Base-by-base conservation (phyloP, 2,113 vertebrate species). In the Dendrocopos noguchii region DNA sequence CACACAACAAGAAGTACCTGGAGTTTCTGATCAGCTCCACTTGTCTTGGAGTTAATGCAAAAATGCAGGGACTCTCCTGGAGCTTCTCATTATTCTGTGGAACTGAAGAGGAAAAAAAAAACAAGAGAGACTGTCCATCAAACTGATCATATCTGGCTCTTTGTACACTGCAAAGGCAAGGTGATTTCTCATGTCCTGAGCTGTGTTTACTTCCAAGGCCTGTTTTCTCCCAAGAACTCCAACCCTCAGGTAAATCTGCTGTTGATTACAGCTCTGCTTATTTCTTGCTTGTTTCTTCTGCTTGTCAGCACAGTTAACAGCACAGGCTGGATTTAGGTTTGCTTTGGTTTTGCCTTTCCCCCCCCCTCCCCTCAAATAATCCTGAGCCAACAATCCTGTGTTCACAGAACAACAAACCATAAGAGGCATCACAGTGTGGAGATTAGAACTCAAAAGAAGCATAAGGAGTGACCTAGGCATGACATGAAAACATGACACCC, bases 71-170 rank as follows among this genome's bases (percentile, higher is more conserved):
- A 92, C 99, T 99, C 92, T 99, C 99, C 96, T 99, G 99, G 52
- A 99, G 98, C 97, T 99, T 99, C 96, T 99, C 99, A 4, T 97
- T 99, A 84, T 98, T 99, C 97, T 99, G 99, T 76, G 99, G 98
- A 94, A 99, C 99, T 99, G 96, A 63, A 95, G 42, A 72, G 74
- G 25, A 16, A 80, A 86, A n/a, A 53, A 20, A 29, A 65, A 47
- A 21, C 16, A 66, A 29, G 29, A 21, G 17, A 87, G 17, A 50
- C 8, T 4, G 55, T 67, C 21, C 68, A 88, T 86, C 70, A 87
- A 39, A n/a, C 5, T 9, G 55, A 6, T 25, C 42, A 12, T 4
- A 42, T 21, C 14, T 13, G 59, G 36, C 29, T 64, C 60, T 22
- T 60, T 59, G 19, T 7, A 27, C 47, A 19, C 7, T 15, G 29